These are phyloP conservation scores for Pachyseris speciosa DNA, from an alignment of 64 coral and sea anemone genomes.

Conservation along the genomic window DNA sequence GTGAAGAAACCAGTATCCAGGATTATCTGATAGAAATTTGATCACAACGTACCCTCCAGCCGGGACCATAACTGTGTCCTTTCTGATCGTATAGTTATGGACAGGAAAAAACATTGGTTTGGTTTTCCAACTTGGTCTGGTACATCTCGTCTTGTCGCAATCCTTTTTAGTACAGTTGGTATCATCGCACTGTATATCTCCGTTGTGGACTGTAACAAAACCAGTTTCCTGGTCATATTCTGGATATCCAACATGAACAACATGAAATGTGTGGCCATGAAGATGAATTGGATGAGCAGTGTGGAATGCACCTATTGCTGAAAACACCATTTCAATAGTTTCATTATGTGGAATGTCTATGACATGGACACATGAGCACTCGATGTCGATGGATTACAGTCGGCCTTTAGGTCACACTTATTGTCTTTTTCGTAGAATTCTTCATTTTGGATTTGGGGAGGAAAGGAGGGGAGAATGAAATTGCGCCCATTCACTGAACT, in stretches of 20 bases:
- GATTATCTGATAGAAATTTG: conserved; percentile 62
- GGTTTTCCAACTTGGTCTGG: conserved; percentile 34
- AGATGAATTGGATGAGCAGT: conserved; percentile 60
- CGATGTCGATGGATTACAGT: conserved; percentile 20
- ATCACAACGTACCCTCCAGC: conserved; percentile 69
- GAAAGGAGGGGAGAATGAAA: conserved; percentile 41
- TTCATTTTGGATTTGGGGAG: conserved; percentile 31
- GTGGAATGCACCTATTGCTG: conserved; percentile 4
- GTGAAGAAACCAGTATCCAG: conserved; percentile 80
- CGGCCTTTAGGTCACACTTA: conserved; percentile 2
- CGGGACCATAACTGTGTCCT: conserved; percentile 74
- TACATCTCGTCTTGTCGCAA: neutral
- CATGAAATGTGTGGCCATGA: conserved; percentile 65
- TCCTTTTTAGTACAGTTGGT: neutral
- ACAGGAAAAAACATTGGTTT: conserved; percentile 28
- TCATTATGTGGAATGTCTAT: conserved; percentile 48
- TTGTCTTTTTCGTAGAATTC: neutral
- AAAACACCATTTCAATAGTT: conserved; percentile 74
- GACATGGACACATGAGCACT: conserved; percentile 60
- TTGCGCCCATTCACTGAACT: conserved; percentile 60
- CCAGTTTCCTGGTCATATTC: conserved; percentile 37
- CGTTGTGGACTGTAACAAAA: neutral
- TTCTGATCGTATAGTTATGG: conserved; percentile 45
- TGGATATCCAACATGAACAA: conserved; percentile 65
- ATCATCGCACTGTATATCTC: conserved; percentile 66